Conservation (phyloP, 92 coral and sea anemone genomes). For the Phenganax subtilis region DNA sequence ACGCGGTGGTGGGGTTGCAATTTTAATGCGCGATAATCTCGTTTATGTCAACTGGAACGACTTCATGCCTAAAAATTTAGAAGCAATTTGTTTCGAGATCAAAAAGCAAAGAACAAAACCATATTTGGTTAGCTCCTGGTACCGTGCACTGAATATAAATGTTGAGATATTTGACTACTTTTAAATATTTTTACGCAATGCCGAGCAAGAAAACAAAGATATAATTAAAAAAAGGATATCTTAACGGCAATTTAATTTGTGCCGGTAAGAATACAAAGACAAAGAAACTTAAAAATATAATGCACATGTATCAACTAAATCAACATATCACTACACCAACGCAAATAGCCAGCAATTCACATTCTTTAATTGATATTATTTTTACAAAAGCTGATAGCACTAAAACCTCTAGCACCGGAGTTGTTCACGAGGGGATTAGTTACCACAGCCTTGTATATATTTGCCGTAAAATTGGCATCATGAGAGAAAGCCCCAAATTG, state of each 20-base stretch:
- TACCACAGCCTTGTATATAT: not conserved
- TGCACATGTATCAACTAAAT: not conserved
- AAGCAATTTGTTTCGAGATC: not conserved
- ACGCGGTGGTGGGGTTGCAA: no score
- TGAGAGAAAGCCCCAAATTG: no score
- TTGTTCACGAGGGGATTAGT: not conserved
- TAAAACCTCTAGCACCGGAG: no score
- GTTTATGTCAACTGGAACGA: no score
- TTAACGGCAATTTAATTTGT: not conserved
- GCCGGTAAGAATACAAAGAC: not conserved
- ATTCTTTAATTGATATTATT: not conserved
- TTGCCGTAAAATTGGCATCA: not conserved
- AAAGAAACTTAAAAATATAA: not conserved
- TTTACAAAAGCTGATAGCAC: not conserved
- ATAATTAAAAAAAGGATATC: not conserved
- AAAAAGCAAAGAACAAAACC: not conserved
- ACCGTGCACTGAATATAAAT: not conserved
- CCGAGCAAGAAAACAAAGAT: not conserved
- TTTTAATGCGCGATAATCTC: no score
- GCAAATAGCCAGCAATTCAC: not conserved
- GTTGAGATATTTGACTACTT: no score
- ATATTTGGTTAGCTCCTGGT: not conserved
- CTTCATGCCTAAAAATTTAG: no score
- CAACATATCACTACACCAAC: constrained; percentile 14
- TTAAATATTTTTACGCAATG: no score